phyloP scores from a whole-genome alignment of 2,113 vertebrate species.

The Pyrgilauda ruficollis region DNA sequence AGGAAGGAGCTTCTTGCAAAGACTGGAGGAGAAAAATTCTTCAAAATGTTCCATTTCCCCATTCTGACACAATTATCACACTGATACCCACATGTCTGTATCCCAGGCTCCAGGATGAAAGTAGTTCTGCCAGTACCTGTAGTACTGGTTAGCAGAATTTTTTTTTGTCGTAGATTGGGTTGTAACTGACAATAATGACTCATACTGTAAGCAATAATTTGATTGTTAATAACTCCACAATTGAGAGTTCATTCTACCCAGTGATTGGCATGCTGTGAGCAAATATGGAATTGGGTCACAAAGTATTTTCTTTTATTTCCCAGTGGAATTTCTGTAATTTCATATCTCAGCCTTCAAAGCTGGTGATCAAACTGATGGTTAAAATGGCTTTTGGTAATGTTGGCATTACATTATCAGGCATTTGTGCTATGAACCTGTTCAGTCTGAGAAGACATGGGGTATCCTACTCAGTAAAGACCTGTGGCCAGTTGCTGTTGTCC shows the following conservation, averaged over 20 bases:
- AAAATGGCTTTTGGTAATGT: neutral
- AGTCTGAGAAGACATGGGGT: neutral
- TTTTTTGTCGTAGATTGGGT: neutral
- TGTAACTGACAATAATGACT: neutral
- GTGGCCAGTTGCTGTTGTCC: neutral
- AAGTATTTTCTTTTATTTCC: neutral
- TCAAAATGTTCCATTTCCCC: neutral
- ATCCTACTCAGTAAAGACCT: neutral
- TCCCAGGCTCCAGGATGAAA: neutral
- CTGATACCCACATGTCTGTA: fast-evolving
- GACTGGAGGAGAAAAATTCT: neutral
- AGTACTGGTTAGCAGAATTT: neutral
- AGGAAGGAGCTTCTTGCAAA: neutral
- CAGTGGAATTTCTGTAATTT: neutral
- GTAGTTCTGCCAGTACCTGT: neutral
- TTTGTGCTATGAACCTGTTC: neutral
- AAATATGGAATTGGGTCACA: neutral
- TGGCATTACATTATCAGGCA: neutral
- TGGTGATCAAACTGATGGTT: neutral
- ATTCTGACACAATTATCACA: neutral
- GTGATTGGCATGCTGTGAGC: neutral
- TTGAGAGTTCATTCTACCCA: neutral
- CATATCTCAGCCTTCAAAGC: neutral
- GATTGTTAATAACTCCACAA: neutral
- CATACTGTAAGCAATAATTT: neutral